A percentile compares a stretch with the other conserved stretches of the same genome.
phyloP scores from a whole-genome alignment of 1,140 invertebrate genomes.

The Drosophila bocki region DNA sequence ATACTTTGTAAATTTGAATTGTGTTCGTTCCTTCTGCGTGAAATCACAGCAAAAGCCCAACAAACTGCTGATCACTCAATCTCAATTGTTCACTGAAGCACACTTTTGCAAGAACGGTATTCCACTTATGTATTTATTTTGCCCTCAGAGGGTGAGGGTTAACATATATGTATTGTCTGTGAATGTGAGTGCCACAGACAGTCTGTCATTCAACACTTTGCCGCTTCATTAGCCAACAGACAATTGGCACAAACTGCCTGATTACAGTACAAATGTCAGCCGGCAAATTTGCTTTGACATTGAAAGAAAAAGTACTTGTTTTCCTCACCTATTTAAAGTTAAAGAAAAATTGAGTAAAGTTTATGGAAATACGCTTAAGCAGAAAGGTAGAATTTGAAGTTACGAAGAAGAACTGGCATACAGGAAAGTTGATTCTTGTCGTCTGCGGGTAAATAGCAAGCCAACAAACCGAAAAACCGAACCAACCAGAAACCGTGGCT shows the following conservation, averaged over 20 bases:
- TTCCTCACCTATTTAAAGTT: background rate
- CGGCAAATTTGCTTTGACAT: background rate
- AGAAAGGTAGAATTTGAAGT: background rate
- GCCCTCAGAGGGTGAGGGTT: background rate
- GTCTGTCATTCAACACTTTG: constrained; percentile 65
- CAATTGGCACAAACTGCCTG: constrained; percentile 14
- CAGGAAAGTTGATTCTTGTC: background rate
- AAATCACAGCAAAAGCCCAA: constrained; percentile 24
- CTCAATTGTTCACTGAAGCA: constrained; percentile 57
- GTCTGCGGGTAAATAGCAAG: constrained; percentile 24
- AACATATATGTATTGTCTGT: background rate
- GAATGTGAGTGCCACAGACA: constrained; percentile 13
- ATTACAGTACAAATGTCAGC: constrained; percentile 53
- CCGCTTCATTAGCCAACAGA: constrained; percentile 62
- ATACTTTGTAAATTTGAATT: no score
- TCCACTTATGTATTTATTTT: constrained; percentile 56
- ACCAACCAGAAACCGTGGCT: background rate
- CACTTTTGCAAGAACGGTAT: constrained; percentile 38
- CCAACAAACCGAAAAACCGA: constrained; percentile 1
- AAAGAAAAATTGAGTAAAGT: no score
- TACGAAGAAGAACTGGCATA: background rate
- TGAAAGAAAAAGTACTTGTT: background rate
- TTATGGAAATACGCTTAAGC: background rate
- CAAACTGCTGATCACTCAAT: constrained; percentile 59
- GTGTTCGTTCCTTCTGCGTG: background rate